Percentiles rank a stretch among this genome's conserved stretches.
Conservation (phyloP, 1,140 invertebrate genomes). For the Orchesella cincta region DNA sequence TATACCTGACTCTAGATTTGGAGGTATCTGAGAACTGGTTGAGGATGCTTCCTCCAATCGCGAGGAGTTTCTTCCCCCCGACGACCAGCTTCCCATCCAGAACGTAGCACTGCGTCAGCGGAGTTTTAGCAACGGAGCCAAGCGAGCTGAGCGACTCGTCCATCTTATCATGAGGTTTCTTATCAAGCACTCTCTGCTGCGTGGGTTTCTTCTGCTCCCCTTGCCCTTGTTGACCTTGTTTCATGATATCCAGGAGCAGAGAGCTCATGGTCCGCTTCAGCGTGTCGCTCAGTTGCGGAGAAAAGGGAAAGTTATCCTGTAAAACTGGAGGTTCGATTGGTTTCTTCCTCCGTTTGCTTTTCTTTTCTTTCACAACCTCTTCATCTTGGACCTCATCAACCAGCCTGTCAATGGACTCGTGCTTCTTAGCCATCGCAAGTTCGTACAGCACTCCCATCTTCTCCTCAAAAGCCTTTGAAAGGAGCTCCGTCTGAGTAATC, state of each 20-base stretch:
- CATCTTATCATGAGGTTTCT: too few species aligned
- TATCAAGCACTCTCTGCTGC: too few species aligned
- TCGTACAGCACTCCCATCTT: slow-evolving; percentile 22
- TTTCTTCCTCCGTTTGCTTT: neutral
- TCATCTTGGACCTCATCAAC: too few species aligned
- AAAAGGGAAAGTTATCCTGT: neutral
- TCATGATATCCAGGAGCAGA: neutral
- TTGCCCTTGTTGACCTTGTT: neutral
- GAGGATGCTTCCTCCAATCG: neutral
- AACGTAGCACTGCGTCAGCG: slow-evolving; percentile 3
- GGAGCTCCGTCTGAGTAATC: neutral
- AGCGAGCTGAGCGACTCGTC: too few species aligned
- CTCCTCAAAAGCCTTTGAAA: slow-evolving; percentile 17
- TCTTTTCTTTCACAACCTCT: too few species aligned
- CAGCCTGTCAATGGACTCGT: neutral
- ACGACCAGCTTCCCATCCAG: neutral
- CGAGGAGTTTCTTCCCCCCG: neutral
- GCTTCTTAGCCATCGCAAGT: neutral
- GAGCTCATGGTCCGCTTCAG: neutral
- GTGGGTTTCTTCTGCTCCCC: neutral
- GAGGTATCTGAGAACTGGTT: neutral
- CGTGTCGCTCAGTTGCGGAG: neutral
- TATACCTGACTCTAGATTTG: neutral
- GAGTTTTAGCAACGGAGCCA: too few species aligned
- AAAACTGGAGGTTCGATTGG: neutral